Conservation (phyloP, 2,888 invertebrate species). For the Ypsolopha sequella region DNA sequence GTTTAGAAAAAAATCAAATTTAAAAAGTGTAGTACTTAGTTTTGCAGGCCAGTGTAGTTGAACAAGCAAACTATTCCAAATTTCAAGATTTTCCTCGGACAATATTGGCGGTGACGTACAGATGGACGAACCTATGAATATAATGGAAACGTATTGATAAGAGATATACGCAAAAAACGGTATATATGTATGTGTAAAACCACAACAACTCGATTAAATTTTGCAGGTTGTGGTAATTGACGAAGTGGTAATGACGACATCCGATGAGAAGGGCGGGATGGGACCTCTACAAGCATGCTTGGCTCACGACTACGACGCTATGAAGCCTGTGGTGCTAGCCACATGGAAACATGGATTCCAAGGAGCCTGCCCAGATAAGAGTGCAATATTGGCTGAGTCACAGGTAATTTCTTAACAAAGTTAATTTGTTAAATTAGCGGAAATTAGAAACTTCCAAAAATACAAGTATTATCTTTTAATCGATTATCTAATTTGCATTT, state of each 20-base stretch:
- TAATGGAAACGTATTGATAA: too few species aligned
- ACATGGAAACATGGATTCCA: constrained; percentile 97
- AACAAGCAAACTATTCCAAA: too few species aligned
- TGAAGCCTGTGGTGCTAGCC: constrained; percentile 93
- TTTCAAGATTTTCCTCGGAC: too few species aligned
- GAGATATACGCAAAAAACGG: too few species aligned
- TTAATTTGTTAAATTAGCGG: not conserved
- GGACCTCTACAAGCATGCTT: constrained; percentile 83
- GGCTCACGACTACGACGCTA: constrained; percentile 90
- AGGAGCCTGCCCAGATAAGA: constrained; percentile 93
- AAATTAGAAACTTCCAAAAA: not conserved
- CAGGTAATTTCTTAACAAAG: constrained; percentile 59
- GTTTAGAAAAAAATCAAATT: too few species aligned
- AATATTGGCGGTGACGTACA: too few species aligned
- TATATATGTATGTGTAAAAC: too few species aligned
- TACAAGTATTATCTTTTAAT: not conserved
- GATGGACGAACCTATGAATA: too few species aligned
- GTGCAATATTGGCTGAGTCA: constrained; percentile 90
- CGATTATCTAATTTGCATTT: too few species aligned
- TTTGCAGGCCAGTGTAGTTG: too few species aligned
- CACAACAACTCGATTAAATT: too few species aligned
- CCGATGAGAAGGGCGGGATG: constrained; percentile 79
- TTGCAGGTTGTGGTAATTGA: constrained; percentile 91
- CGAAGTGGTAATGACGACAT: constrained; percentile 84
- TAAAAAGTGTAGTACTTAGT: too few species aligned